These are phyloP conservation scores for Halictus quadricinctus DNA, from an alignment of 2,888 invertebrate genomes.

Conservation along the genomic window DNA sequence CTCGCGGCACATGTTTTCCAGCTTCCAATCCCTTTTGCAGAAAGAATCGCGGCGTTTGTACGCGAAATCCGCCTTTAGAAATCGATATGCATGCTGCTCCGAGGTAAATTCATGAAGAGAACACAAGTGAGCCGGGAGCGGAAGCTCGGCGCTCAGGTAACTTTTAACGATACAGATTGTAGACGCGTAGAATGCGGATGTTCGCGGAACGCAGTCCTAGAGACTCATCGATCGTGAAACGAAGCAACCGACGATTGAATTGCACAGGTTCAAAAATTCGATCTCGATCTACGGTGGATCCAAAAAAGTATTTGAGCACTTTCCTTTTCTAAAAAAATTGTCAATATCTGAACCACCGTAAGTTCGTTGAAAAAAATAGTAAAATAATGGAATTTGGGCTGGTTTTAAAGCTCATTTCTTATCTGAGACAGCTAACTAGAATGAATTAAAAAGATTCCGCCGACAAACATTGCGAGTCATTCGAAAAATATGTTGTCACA, in stretches of 20 bases:
- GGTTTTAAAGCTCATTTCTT: too few species aligned
- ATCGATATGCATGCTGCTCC: conserved; percentile 33
- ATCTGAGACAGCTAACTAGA: too few species aligned
- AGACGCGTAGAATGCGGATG: background rate
- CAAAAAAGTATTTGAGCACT: background rate
- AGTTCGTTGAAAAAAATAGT: background rate
- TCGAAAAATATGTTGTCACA: too few species aligned
- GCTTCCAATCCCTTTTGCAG: background rate
- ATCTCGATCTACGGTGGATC: background rate
- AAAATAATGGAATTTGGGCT: background rate
- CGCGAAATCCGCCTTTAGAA: conserved; percentile 14
- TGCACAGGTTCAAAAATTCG: background rate
- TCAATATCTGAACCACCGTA: background rate
- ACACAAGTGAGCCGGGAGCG: background rate
- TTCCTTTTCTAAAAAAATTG: background rate
- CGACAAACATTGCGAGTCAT: background rate
- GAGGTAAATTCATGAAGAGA: conserved; percentile 35
- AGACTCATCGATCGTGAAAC: background rate
- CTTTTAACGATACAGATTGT: conserved; percentile 5
- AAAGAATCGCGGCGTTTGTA: conserved; percentile 34
- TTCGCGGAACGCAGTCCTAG: background rate
- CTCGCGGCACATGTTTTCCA: conserved; percentile 12
- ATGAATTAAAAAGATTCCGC: too few species aligned
- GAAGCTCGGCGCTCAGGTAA: background rate
- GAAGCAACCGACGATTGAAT: background rate